A percentile compares a stretch with the other conserved stretches of the same genome.
Evolutionary conservation across 1,140 invertebrate species (phyloP).

Genomic region (Hypothenemus hampei): DNA sequence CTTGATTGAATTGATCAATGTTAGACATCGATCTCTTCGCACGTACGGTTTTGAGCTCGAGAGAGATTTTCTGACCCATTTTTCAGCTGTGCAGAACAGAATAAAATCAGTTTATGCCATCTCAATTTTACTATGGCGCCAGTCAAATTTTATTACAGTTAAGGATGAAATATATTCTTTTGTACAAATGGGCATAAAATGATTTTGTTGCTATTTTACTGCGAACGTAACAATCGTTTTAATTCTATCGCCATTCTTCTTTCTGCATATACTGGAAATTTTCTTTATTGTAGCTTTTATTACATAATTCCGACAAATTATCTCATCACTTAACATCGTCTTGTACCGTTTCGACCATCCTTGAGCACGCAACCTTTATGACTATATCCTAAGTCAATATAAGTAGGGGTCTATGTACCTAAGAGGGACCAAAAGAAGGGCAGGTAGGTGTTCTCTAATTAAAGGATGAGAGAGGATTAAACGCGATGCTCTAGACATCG

Average conservation of each 20-base stretch:
- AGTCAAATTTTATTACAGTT: constrained; percentile 2
- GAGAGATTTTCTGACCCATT: constrained; percentile 15
- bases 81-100: neutral
- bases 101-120: constrained; percentile 6
- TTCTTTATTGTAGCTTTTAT: too few species aligned
- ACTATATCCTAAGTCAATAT: constrained; percentile 31
- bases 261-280: too few species aligned
- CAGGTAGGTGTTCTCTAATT: constrained; percentile 33
- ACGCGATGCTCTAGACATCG: constrained; percentile 37
- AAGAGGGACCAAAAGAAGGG: constrained; percentile 15
- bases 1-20: constrained; percentile 32
- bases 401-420: constrained; percentile 24
- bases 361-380: constrained; percentile 17
- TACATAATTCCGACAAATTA: constrained; percentile 7
- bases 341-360: constrained; percentile 11
- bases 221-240: too few species aligned
- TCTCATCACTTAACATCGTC: constrained; percentile 8
- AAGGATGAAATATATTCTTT: neutral
- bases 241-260: too few species aligned
- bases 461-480: constrained; percentile 33
- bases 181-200: too few species aligned
- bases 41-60: constrained; percentile 4
- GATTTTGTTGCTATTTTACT: too few species aligned
- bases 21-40: constrained; percentile 19
- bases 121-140: constrained; percentile 2